Percentiles rank a stretch among this genome's conserved stretches.
These are phyloP conservation scores for Trissolcus brochymenae DNA, from an alignment of 2,888 invertebrate species.

Conservation along the genomic window DNA sequence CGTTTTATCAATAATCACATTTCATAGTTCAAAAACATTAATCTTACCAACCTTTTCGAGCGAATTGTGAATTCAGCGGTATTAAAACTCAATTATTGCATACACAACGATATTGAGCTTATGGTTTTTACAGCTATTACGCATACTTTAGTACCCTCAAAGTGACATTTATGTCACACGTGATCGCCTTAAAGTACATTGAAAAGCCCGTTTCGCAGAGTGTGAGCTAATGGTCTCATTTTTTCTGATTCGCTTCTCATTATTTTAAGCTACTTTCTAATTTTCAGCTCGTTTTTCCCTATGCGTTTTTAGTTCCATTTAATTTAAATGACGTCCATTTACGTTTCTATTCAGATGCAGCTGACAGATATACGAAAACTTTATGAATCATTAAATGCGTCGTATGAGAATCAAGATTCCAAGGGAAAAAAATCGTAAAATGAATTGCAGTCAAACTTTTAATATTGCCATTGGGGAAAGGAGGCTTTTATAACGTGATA, in stretches of 20 bases:
- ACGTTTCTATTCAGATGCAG: constrained; percentile 18
- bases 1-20: constrained; percentile 10
- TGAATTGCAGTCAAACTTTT: constrained; percentile 24
- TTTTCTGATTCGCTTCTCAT: constrained; percentile 6
- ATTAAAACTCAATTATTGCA: constrained; percentile 17
- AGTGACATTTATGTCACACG: constrained; percentile 10
- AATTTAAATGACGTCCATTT: constrained; percentile 12
- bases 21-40: constrained; percentile 4
- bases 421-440: constrained; percentile 16
- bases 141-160: background rate
- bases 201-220: constrained; percentile 11
- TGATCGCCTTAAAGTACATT: constrained; percentile 11
- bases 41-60: background rate
- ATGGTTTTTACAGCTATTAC: background rate
- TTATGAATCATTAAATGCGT: constrained; percentile 31
- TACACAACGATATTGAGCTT: constrained; percentile 5
- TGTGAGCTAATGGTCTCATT: constrained; percentile 3
- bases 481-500: too few relatives aligned
- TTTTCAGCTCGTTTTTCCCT: constrained; percentile 10
- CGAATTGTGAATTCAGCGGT: constrained; percentile 5
- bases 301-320: constrained; percentile 10
- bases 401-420: constrained; percentile 23
- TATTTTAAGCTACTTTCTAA: constrained; percentile 8
- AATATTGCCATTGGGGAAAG: constrained; percentile 4
- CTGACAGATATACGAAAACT: constrained; percentile 27